phyloP scores from a whole-genome alignment of 2,888 invertebrate genomes.

The Cenopis cana region DNA sequence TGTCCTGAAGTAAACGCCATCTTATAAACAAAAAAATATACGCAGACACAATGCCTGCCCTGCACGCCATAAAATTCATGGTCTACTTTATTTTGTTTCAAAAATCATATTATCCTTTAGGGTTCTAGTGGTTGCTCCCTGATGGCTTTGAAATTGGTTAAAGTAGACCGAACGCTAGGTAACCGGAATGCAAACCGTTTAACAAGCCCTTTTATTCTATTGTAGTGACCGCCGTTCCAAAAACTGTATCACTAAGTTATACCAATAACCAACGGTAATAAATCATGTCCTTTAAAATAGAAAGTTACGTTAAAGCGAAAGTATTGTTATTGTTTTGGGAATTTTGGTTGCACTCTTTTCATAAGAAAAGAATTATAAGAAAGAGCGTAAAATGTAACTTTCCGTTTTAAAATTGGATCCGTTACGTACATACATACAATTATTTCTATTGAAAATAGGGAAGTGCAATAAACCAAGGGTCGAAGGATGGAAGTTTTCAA shows the following conservation, averaged over 20 bases:
- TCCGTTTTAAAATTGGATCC: conserved; percentile 35
- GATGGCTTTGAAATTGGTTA: conserved; percentile 10
- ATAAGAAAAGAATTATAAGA: no score
- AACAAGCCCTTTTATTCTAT: not conserved
- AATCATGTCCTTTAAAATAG: conserved; percentile 58
- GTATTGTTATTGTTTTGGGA: conserved; percentile 52
- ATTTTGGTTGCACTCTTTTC: conserved; percentile 30
- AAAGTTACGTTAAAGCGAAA: conserved; percentile 63
- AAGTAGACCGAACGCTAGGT: not conserved
- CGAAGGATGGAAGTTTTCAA: no score
- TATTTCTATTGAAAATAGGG: conserved; percentile 6
- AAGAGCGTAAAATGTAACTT: conserved; percentile 47
- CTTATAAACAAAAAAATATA: not conserved
- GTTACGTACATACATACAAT: conserved; percentile 30
- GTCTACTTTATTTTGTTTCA: not conserved
- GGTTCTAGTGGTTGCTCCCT: conserved; percentile 18
- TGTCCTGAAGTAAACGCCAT: no score
- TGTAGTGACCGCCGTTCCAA: conserved; percentile 11
- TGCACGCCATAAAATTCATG: not conserved
- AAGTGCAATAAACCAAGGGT: conserved; percentile 6
- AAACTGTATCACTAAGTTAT: conserved; percentile 19
- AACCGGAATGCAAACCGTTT: conserved; percentile 11
- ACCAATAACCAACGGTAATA: conserved; percentile 47
- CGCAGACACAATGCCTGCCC: not conserved
- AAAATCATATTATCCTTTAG: not conserved